Base-by-base conservation (phyloP, 2,888 invertebrate genomes). In the Anorthoa munda region DNA sequence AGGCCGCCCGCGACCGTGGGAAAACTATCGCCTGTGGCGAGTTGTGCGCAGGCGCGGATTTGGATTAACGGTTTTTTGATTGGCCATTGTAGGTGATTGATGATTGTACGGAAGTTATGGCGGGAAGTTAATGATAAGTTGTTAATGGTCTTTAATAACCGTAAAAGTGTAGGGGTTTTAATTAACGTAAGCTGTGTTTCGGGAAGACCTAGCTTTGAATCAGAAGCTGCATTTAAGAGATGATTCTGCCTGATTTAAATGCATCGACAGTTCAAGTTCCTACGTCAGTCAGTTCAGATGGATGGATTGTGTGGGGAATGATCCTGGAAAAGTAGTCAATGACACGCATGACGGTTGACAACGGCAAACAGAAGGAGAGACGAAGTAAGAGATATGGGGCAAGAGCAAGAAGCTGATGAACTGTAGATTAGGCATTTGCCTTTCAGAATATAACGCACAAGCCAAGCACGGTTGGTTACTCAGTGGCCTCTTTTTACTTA, bases 21-120 rank as follows among this genome's bases (percentile, higher is more conserved):
- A 96, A 96, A 96, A 96, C 95, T 95, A 96, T 96, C 96, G 96
- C 96, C 96, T 93, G 96, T 96, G 95, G 96, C 96, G 93, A 94
- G 92, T 92, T 83, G 81, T 67, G 66, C 2, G n/a, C 95, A 92
- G 96, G 86, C 83, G 72, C 90, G 94, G 75, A 96, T 83, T 95
- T 60, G 75, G 90, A 48, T 45, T 72, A 79, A 82, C 72, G 74
- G 79, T 81, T 86, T 86, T 87, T 81, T 72, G 81, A 82, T 82
- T 81, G 84, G 77, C 66, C 69, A 66, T 72, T 71, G 60, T 66
- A 51, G 51, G 69, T 78, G 81, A 73, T 86, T 81, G 72, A 80
- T 77, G 75, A 73, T 77, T 73, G 67, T 58, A 84, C 76, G 76
- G 84, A 82, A 76, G 81, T 80, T 79, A 65, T 55, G 48, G 74